phyloP scores from a whole-genome alignment of 2,888 invertebrate species.

The Pyrrhosoma nymphula region DNA sequence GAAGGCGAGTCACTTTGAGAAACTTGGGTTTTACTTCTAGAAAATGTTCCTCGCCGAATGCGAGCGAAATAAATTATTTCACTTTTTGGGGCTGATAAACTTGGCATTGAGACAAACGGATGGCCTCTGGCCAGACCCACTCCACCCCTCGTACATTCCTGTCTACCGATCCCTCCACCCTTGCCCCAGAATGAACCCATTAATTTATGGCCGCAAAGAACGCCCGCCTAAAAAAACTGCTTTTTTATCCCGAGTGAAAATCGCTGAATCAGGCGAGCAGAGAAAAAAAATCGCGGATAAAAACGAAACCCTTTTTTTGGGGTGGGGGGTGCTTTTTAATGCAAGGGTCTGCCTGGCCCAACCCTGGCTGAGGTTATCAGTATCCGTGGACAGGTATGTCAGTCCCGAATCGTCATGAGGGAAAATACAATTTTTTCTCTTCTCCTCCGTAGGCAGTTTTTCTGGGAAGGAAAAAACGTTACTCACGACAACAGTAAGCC shows the following conservation, averaged over 20 bases:
- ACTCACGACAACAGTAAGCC: too few relatives aligned
- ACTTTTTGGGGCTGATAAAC: slow-evolving; percentile 1
- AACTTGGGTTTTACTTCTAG: neutral
- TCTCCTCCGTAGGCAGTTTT: neutral
- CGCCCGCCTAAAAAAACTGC: neutral
- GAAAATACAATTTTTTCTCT: neutral
- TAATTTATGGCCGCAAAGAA: slow-evolving; percentile 6
- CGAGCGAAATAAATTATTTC: slow-evolving; percentile 8
- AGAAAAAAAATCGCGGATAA: neutral
- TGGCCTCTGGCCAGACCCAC: neutral
- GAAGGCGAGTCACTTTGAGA: neutral
- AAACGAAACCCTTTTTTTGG: neutral
- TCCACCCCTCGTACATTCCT: neutral
- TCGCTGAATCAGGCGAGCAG: slow-evolving; percentile 8
- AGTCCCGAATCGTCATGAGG: neutral
- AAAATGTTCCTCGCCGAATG: neutral
- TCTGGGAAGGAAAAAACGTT: too few relatives aligned
- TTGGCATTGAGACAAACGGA: slow-evolving; percentile 27
- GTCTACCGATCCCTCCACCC: neutral
- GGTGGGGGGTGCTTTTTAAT: neutral
- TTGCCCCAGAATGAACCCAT: neutral
- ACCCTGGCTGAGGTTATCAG: neutral
- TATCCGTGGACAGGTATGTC: neutral
- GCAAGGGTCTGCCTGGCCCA: neutral
- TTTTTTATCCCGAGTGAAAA: neutral